Base-by-base conservation (phyloP, 2,113 vertebrate genomes). In the Taurulus bubalis region DNA sequence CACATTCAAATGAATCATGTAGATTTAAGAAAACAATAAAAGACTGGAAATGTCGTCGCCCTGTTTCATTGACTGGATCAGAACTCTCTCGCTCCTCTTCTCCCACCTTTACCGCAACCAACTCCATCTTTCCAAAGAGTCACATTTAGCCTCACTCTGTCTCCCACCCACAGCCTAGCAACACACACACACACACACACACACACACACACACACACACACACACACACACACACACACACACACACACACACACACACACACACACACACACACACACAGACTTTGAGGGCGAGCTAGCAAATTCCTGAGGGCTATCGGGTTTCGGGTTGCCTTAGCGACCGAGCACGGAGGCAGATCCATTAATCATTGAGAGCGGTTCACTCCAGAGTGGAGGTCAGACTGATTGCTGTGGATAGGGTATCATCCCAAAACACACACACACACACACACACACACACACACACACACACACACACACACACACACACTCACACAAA, bases 301-400 rank as follows among this genome's bases (percentile, higher is more conserved):
- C 95, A 94, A 98, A 99, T 99, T 99, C 98, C 98, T 97, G 94
- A 94, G 94, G 95, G 95, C 96, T 96, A 96, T 99, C 96, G 9
- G 95, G 96, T 99, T 99, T 98, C 98, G 86, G 82, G 96, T 99
- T 97, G 95, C 97, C 97, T 96, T 98, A 96, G 97, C 96, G 96
- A 99, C 98, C 92, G 56, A 96, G 97, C 95, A 95, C 95, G 95
- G 96, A 99, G 98, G 97, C 97, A 97, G 97, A 97, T 98, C 97
- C 98, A 99, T 99, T 98, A 99, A 99, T 99, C 98, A 99, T 99
- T 99, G 97, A 99, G 97, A 98, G 97, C 96, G 94, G 94, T 93
- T 97, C 93, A 86, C 93, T 93, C 87, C 89, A 96, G 96, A 98
- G 97, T 97, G 97, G 97, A 98, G 98, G 98, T 98, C 98, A 98